phyloP scores from a whole-genome alignment of 2,113 vertebrate genomes.

The Cyprinodon variegatus region DNA sequence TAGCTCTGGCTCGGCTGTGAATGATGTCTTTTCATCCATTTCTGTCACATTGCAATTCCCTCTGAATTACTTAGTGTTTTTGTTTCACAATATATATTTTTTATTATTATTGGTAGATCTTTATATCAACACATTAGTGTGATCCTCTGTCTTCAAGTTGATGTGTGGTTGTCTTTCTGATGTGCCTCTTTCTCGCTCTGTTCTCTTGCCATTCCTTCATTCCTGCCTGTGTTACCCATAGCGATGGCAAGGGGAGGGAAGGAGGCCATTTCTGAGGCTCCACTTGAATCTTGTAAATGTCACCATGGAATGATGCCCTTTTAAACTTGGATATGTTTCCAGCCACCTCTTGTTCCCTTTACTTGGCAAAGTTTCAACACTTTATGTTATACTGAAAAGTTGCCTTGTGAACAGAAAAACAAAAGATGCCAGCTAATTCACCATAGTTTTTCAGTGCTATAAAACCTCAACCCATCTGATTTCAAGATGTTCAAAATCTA shows the following conservation, averaged over 20 bases:
- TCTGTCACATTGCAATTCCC: conserved; percentile 13
- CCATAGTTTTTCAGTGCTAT: background rate
- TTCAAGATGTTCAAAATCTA: background rate
- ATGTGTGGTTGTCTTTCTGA: conserved; percentile 53
- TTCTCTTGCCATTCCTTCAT: conserved; percentile 77
- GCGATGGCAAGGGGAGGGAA: conserved; percentile 59
- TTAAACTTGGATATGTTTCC: conserved; percentile 74
- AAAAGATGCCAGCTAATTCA: conserved; percentile 12
- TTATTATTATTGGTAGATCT: conserved; percentile 48
- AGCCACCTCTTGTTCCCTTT: conserved; percentile 53
- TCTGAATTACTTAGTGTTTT: background rate
- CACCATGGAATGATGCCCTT: conserved; percentile 70
- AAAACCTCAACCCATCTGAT: background rate
- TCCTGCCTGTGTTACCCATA: conserved; percentile 73
- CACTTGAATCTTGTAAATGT: conserved; percentile 78
- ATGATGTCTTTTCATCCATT: conserved; percentile 20
- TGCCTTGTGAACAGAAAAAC: conserved; percentile 20
- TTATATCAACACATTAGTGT: conserved; percentile 67
- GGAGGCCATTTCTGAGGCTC: conserved; percentile 42
- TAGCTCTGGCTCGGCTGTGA: conserved; percentile 17
- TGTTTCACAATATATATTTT: conserved; percentile 19
- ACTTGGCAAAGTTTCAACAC: conserved; percentile 51
- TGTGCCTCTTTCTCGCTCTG: conserved; percentile 59
- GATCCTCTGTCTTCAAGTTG: conserved; percentile 67
- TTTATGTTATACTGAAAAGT: conserved; percentile 27